These are phyloP conservation scores for Gorsachius goisagi DNA, from an alignment of 2,113 vertebrate species.

Conservation along the genomic window DNA sequence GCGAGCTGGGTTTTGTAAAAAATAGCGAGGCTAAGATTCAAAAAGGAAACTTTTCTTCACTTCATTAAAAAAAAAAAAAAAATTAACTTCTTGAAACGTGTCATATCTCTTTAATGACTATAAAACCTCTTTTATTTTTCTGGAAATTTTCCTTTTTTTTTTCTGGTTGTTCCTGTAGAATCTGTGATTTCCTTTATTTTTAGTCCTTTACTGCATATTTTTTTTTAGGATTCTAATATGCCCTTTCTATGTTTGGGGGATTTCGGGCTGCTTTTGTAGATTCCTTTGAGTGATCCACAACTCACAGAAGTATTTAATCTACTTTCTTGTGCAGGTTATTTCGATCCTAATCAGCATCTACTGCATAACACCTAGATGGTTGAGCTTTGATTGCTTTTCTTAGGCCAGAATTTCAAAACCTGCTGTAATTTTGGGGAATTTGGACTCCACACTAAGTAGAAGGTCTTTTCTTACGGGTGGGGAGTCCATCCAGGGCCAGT, in stretches of 20 bases:
- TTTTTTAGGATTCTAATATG: background rate
- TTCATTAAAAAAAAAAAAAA: background rate
- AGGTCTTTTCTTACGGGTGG: rapidly evolving
- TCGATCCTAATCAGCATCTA: background rate
- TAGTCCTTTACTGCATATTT: background rate
- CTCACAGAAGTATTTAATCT: background rate
- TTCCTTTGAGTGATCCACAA: background rate
- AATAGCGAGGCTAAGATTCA: background rate
- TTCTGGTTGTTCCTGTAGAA: background rate
- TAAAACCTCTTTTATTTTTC: background rate
- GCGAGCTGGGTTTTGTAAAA: background rate
- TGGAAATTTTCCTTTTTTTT: background rate
- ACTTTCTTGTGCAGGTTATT: background rate
- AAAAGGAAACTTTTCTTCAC: background rate
- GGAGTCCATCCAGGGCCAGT: background rate
- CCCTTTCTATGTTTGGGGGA: background rate
- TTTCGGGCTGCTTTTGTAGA: background rate
- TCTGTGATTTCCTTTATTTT: background rate
- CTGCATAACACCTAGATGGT: background rate
- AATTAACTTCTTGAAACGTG: background rate
- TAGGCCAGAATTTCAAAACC: background rate
- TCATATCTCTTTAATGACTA: rapidly evolving
- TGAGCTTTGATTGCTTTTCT: background rate
- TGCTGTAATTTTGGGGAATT: background rate
- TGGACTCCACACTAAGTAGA: background rate